A percentile compares a stretch with the other conserved stretches of the same genome.
Conservation (phyloP, 2,113 vertebrate species). For the Psittacara wagleri region DNA sequence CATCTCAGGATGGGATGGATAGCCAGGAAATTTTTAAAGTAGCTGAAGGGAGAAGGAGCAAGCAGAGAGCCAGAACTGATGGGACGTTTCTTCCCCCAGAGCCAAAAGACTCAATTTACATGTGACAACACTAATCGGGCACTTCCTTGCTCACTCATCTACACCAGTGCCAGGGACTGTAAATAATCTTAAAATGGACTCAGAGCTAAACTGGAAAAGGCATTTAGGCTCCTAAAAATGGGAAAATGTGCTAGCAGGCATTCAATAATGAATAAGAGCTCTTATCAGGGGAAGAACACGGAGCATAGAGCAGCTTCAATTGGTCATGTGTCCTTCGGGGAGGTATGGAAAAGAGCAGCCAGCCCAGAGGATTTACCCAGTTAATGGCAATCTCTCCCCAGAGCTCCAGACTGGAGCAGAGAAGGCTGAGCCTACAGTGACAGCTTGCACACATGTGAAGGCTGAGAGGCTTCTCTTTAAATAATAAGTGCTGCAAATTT, state of each 20-base stretch:
- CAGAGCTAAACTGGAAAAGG: conserved; percentile 30
- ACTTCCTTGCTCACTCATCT: neutral
- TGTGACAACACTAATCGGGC: neutral
- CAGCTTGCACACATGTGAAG: neutral
- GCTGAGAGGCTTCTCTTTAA: neutral
- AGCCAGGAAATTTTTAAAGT: conserved; percentile 33
- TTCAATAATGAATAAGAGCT: conserved; percentile 2
- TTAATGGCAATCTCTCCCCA: neutral
- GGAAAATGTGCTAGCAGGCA: neutral
- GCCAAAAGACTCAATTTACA: conserved; percentile 3
- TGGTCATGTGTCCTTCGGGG: neutral
- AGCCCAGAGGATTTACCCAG: neutral
- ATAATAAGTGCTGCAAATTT: neutral
- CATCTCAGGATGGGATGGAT: neutral
- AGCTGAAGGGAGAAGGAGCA: neutral
- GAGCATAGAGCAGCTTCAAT: neutral
- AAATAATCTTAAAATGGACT: conserved; percentile 20
- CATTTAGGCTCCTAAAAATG: conserved; percentile 28
- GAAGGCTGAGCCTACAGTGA: neutral
- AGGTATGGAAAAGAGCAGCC: neutral
- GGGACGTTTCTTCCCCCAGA: neutral
- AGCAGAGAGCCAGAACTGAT: neutral
- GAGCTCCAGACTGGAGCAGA: neutral
- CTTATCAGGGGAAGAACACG: neutral
- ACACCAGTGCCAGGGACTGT: neutral